Base-by-base conservation (phyloP, 2,797 vertebrate species). In the Pterois miles region DNA sequence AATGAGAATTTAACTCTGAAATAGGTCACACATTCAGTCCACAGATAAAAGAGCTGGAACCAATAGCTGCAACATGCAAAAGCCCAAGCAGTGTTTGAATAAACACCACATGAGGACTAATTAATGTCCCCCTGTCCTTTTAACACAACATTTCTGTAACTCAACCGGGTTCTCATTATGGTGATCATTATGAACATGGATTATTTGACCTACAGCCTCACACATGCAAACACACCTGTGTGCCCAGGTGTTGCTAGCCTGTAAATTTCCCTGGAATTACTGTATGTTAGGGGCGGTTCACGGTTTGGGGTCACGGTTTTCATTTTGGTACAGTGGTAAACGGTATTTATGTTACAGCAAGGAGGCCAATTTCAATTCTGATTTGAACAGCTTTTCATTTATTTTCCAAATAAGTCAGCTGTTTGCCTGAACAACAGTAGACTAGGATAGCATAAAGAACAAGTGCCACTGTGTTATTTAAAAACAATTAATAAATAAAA, bases 11-110 rank as follows among this genome's bases (percentile, higher is more conserved):
- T 48, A 33, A 71, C 29, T 68, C 33, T 66, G 69, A 76, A 75
- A 65, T 78, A 71, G 81, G 79, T 81, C 76, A 67, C 16, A 10
- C 29, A 33, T 64, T 63, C 22, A 59, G 34, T 20, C 5, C 9
- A 36, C 13, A 60, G 65, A 62, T 66, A 57, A 48, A 54, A 58
- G 46, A 53, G 38, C 3, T 16, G 20, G 29, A 69, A 57, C 38
- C 31, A 4, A 71, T 66, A 9, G 12, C 23, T 53, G 20, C 27
- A 36, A 71, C 54, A 71, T 46, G 20, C 4, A 48, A n/a, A n/a
- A 14, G 22, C 22, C 8, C 20, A 12, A 46, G 74, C 34, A 58
- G 36, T 20, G 34, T 5, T 36, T 34, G 6, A 36, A 54, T 46
- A 13, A 64, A 69, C 20, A 48, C 36, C 36, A 38, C 14, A n/a